Base-by-base conservation (phyloP, 2,888 invertebrate genomes). In the Hydrotaea cyrtoneurina region DNA sequence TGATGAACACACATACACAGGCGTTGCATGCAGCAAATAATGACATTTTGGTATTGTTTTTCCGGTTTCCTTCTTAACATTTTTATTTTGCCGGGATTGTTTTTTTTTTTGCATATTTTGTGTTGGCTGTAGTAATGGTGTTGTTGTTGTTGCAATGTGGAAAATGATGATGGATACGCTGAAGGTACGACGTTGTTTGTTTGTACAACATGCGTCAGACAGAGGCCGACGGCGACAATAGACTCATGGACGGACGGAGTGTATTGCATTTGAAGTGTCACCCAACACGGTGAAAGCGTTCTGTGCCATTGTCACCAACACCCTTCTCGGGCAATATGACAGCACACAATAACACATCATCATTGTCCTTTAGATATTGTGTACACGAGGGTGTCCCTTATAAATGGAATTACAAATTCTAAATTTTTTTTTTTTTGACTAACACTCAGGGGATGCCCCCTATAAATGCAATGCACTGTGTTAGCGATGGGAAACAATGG, bases 241-340 rank as follows among this genome's bases (percentile, higher is more conserved):
- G 55, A 55, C 72, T n/a, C 31, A 53, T 50, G 31, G 7, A 69
- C 43, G 21, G 19, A 69, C n/a, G n/a, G n/a, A 13, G 31, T 53
- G 62, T 36, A 59, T 57, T 57, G 23, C 11, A 76, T 83, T 76
- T 73, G 13, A 76, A 83, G 80, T 77, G 72, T 77, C 80, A 73
- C 39, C 80, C 79, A 77, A 66, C 66, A 66, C 19, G 36, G 59
- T 46, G 26, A 59, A 55, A 71, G 62, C 62, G 50, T 69, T 69
- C 21, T 4, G 19, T 36, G 46, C 69, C 75, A 72, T 76, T 81
- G 75, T 83, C 77, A 77, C 2, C 23, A 10, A 83, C 80, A 83
- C 75, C 79, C 72, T 79, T 75, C 79, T 72, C 15, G 62, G 72
- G 31, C 66, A 72, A n/a, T n/a, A 8, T 50, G n/a, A 31, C 31